Percentiles rank a stretch among this genome's conserved stretches.
phyloP scores from a whole-genome alignment of 2,888 invertebrate genomes.

The Escarpia spicata region DNA sequence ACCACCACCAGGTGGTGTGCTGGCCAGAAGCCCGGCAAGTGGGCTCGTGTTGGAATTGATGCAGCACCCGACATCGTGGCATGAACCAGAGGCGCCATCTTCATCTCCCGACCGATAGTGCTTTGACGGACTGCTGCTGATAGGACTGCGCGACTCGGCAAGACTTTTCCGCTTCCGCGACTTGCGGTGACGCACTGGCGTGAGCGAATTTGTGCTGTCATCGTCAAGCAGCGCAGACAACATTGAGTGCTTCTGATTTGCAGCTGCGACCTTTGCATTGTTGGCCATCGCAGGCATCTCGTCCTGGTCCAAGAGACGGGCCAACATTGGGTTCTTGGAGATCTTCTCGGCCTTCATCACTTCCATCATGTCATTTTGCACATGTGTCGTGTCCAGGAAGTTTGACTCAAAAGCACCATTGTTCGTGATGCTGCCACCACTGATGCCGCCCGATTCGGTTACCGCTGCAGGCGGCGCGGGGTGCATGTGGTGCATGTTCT shows the following conservation, averaged over 20 bases:
- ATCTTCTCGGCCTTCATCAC: conserved; percentile 41
- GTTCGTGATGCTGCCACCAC: conserved; percentile 23
- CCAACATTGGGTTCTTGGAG: conserved; percentile 57
- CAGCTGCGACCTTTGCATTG: conserved; percentile 48
- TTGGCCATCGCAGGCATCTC: conserved; percentile 41
- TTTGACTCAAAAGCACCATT: background rate
- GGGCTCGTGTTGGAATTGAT: background rate
- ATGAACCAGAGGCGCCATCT: background rate
- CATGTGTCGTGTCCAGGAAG: background rate
- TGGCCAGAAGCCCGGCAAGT: background rate
- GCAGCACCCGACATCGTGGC: background rate
- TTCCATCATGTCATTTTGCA: conserved; percentile 23
- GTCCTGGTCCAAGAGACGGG: conserved; percentile 58
- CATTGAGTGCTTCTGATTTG: conserved; percentile 42
- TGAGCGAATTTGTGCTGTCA: background rate
- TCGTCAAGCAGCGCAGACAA: conserved; percentile 58
- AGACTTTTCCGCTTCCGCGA: background rate
- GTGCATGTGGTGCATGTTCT: conserved; percentile 14
- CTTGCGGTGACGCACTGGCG: background rate
- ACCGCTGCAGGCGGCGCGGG: conserved; percentile 26
- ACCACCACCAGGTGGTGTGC: background rate
- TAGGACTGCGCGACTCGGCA: conserved; percentile 1
- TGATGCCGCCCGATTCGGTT: conserved; percentile 33
- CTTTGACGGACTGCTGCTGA: background rate
- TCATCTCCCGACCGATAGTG: conserved; percentile 4